Base-by-base conservation (phyloP, 2,797 vertebrate species). In the Phalanger gymnotis region DNA sequence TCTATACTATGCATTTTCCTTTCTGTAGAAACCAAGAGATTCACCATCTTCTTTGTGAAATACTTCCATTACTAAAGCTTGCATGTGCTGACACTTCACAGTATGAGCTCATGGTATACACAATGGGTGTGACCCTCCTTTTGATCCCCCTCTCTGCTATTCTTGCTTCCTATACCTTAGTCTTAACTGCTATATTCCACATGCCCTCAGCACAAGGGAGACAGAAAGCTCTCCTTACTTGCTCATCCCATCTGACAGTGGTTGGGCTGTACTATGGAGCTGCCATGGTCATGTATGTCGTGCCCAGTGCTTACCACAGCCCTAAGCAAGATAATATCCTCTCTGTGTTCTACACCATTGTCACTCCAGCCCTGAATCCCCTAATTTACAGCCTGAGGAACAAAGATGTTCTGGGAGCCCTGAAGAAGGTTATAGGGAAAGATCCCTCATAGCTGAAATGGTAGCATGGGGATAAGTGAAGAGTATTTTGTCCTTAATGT, bases 191-290 rank as follows among this genome's bases (percentile, higher is more conserved):
- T 34, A 96, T 97, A 30, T 92, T 97, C 14, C 94, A 53, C 0
- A 97, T 98, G 96, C 92, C 96, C 3, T 96, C 98, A 53, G 97
- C 54, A 55, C 95, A 97, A 12, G 97, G 98, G 0, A 97, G 94
- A 53, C 97, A 93, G 90, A 98, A 98, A 94, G 97, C 98, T 0
- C 92, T 98, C 1, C 13, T 98, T n/a, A 98, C 98, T 22, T 98
- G 98, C 91, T 98, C 97, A 27, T 98, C 98, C 11, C 97, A 98
- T 73, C 51, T 98, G n/a, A 97, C 93, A 34, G 97, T 98, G 28
- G 97, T 98, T 0, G 94, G 94, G 1, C 92, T 98, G 91, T 98
- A 96, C 90, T 98, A 97, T 91, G 98, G 97, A n/a, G 96, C 94
- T 22, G 96, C 96, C 91, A 97, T 90, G 0, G 93, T 98, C 56